Base-by-base conservation (phyloP, 2,113 vertebrate genomes). In the Stigmatopora argus region DNA sequence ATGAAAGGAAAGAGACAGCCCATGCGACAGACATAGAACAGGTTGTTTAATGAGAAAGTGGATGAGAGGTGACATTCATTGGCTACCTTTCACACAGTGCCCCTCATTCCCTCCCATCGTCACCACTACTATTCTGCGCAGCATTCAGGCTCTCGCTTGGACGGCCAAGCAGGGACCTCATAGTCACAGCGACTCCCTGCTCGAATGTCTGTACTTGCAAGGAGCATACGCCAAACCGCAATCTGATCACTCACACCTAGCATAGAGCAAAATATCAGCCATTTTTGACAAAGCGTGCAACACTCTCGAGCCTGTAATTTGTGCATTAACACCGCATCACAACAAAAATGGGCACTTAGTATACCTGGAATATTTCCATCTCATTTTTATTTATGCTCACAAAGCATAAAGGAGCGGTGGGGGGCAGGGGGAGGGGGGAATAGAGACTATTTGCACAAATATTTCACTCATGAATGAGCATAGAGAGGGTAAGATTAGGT, bases 41-140 rank as follows among this genome's bases (percentile, higher is more conserved):
- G 84, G 84, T 84, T 87, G 86, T 87, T 88, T 88, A 89, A 89
- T 89, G 87, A 88, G 87, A 88, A 87, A 83, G 79, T 87, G 86
- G 86, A 89, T 89, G 87, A 87, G 87, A 87, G 87, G 86, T 89
- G 87, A 89, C 87, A 88, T 81, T 89, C 86, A 89, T 88, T 89
- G 86, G 86, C 86, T 88, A 85, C 85, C 77, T 83, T 80, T 80
- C 82, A 81, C 86, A 81, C 72, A 71, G 66, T 12, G 26, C 61
- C 66, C 51, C 11, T 62, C 34, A 53, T 52, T 47, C 38, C 21
- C 61, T 55, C 47, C 21, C 10, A 19, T 66, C 48, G 49, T 14
- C 13, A 23, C 60, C 60, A 62, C 44, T 14, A n/a, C n/a, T n/a
- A n/a, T n/a, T n/a, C n/a, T n/a, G n/a, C n/a, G n/a, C n/a, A n/a